Percentiles rank a stretch among this genome's conserved stretches.
Evolutionary conservation across 1,140 invertebrate genomes (phyloP).

Genomic region (Drosophila ogumai): DNA sequence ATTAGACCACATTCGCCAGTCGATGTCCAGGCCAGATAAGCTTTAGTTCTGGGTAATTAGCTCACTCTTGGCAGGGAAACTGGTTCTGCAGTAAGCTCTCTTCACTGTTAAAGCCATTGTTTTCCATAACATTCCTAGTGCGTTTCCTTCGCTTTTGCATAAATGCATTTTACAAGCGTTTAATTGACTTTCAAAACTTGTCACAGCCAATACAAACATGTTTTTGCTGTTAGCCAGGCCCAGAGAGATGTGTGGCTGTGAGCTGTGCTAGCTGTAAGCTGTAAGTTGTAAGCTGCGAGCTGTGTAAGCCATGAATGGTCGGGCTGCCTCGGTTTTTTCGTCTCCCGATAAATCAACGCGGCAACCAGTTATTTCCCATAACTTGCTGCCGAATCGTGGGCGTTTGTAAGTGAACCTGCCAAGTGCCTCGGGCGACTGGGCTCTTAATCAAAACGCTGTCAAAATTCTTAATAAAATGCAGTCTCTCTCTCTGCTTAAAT

Average conservation of each 20-base stretch:
- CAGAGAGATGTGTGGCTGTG: conserved; percentile 22
- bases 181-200: conserved; percentile 79
- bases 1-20: conserved; percentile 30
- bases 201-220: conserved; percentile 61
- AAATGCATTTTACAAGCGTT: conserved; percentile 76
- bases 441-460: conserved; percentile 79
- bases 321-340: conserved; percentile 29
- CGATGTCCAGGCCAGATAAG: conserved; percentile 28
- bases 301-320: conserved; percentile 65
- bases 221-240: conserved; percentile 54
- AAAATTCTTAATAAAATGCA: conserved; percentile 77
- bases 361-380: conserved; percentile 62
- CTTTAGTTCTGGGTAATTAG: conserved; percentile 23
- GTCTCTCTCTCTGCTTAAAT: conserved; percentile 27
- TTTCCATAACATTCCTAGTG: conserved; percentile 32
- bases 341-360: conserved; percentile 40
- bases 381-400: conserved; percentile 40
- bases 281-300: conserved; percentile 19
- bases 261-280: conserved; percentile 12
- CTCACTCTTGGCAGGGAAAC: conserved; percentile 12
- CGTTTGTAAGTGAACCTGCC: conserved; percentile 39
- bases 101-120: conserved; percentile 25
- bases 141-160: conserved; percentile 57
- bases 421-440: conserved; percentile 40
- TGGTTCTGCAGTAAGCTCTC: conserved; percentile 32